Base-by-base conservation (phyloP, 2,888 invertebrate genomes). In the Orchestes rusci region DNA sequence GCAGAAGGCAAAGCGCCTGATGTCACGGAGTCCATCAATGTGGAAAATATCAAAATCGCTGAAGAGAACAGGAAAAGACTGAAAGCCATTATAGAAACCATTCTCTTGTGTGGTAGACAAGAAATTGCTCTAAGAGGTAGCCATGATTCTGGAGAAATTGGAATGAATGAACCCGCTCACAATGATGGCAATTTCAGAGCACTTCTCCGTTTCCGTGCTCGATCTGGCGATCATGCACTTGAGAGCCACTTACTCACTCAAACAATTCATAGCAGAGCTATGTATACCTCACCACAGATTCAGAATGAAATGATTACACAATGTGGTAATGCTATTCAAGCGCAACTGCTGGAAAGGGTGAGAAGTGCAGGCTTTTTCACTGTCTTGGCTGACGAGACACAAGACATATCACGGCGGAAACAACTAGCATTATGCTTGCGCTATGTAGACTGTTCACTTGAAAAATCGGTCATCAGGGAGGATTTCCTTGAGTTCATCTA, bases 21-120 rank as follows among this genome's bases (percentile, higher is more conserved):
- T 37, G 37, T 37, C 20, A 4, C 12, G 19, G 37, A 37, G 12
- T 19, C 7, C 19, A 20, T 37, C 12, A 23, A 37, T 37, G 37
- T 37, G 7, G 50, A 52, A 54, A 52, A 42, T 55, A 48, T 49
- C 52, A 56, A 44, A 56, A 53, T 52, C 48, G 50, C 29, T 29
- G 30, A 31, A 33, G 45, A 46, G 19, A 49, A 49, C 19, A 29
- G 45, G 35, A 28, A 38, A 29, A 16, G 23, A 23, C 33, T 42
- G 12, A 12, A n/a, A 23, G 30, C 45, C 10, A 45, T 49, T 34
- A 31, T 49, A n/a, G 42, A 49, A 29, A 46, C 45, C 16, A 46
- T 49, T 16, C 43, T 33, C 23, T 44, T 47, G 23, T 50, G 50
- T 36, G 46, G 43, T 17, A 39, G 46, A 19, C 50, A 50, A 36